Percentiles rank a stretch among this genome's conserved stretches.
Evolutionary conservation across 2,113 vertebrate genomes (phyloP).

Genomic region (Lepus americanus): DNA sequence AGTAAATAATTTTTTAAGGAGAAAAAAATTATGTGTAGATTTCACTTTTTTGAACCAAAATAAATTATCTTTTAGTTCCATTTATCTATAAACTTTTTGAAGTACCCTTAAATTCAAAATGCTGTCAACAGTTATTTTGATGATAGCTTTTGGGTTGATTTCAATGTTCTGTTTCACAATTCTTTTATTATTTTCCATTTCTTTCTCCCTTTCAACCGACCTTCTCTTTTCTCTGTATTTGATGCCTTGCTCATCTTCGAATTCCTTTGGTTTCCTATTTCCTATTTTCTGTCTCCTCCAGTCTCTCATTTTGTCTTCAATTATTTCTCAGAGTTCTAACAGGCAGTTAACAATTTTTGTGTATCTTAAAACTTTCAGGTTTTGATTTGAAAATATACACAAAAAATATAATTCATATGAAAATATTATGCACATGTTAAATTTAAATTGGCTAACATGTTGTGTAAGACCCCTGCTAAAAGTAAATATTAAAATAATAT

Average conservation of each 20-base stretch:
- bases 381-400: constrained; percentile 45
- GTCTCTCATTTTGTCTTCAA: not conserved
- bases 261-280: not conserved
- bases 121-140: constrained; percentile 21
- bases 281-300: not conserved
- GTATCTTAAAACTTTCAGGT: constrained; percentile 18
- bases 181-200: not conserved
- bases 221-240: not conserved
- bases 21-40: too few relatives aligned
- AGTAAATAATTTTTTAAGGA: too few relatives aligned
- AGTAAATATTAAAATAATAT: too few relatives aligned
- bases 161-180: not conserved
- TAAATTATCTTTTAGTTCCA: too few relatives aligned
- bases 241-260: not conserved
- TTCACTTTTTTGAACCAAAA: too few relatives aligned
- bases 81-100: too few relatives aligned
- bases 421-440: not conserved
- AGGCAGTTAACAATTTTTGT: constrained; percentile 1
- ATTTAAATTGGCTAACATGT: not conserved
- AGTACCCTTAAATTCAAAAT: not conserved
- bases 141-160: constrained; percentile 32
- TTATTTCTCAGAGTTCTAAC: constrained; percentile 33
- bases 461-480: too few relatives aligned
- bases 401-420: not conserved
- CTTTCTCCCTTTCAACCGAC: not conserved